Base-by-base conservation (phyloP, 2,797 vertebrate species). In the Hydrolagus colliei region DNA sequence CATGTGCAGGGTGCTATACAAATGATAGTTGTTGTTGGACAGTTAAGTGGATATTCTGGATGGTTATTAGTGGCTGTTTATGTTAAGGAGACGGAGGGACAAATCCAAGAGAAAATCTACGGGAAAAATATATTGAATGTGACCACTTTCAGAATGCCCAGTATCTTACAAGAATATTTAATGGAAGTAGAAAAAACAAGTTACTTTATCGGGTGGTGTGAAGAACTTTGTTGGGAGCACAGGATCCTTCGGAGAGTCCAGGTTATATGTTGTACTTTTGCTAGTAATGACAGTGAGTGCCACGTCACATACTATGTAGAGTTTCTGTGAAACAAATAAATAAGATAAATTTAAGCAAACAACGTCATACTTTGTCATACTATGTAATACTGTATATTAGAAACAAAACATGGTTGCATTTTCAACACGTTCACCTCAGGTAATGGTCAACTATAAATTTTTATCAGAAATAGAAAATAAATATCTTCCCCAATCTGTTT, bases 211-310 rank as follows among this genome's bases (percentile, higher is more conserved):
- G 84, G 96, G 97, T 61, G 96, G 90, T 68, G 97, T 94, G 90
- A 96, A 99, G 94, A 99, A 99, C 91, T 98, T 98, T 87, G 94
- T 90, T 68, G 97, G 96, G 86, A 99, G 93, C 79, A 97, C 92
- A 16, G 97, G 98, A 87, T 99, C 97, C 93, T 98, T 99, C 0
- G 96, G 97, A 68, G 95, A 96, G 68, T 99, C 98, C 92, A 97
- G 93, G 91, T 97, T 97, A 92, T 96, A 98, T 67, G 97, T 93
- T 85, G 98, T 97, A 93, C 97, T 98, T 94, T 99, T 99, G 92
- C 97, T 99, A 88, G 96, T 97, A 88, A 99, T 98, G 86, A 99
- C 98, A 86, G 97, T 99, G 8, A 99, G 94, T 63, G 98, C 98
- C 78, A 99, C 96, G 76, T 99, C 98, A 89, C 97, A 99, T 67